Evolutionary conservation across 2,113 vertebrate species (phyloP).

Genomic region (Carassius carassius): DNA sequence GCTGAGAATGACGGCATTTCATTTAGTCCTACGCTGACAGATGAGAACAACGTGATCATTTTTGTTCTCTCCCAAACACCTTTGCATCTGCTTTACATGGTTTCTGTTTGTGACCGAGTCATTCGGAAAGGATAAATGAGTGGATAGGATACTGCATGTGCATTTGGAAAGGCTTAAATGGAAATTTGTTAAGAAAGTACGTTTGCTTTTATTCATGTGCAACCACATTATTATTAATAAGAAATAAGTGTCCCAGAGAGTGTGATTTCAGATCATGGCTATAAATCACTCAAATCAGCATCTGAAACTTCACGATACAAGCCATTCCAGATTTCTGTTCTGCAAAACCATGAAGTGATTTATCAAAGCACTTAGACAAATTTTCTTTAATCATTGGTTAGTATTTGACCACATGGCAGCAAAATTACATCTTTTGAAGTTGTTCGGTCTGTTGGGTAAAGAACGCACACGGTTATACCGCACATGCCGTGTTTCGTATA

Average conservation of each 20-base stretch:
- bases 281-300: conserved; percentile 26
- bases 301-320: conserved; percentile 19
- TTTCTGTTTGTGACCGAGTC: conserved; percentile 5
- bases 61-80: background rate
- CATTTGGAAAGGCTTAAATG: background rate
- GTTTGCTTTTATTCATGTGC: background rate
- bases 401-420: conserved; percentile 28
- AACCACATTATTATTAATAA: conserved; percentile 1
- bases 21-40: background rate
- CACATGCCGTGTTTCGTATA: background rate
- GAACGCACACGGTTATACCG: background rate
- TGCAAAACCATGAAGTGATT: conserved; percentile 16
- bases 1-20: background rate
- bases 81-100: conserved; percentile 34
- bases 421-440: conserved; percentile 26
- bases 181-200: background rate
- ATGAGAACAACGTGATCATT: conserved; percentile 13
- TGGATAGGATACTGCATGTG: background rate
- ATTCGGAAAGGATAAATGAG: background rate
- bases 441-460: background rate
- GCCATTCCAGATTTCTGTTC: conserved; percentile 17
- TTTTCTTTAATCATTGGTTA: conserved; percentile 16
- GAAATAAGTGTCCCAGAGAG: background rate
- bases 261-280: background rate
- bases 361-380: conserved; percentile 1